These are phyloP conservation scores for Marronus borbonicus DNA, from an alignment of 2,888 invertebrate genomes.

Conservation along the genomic window DNA sequence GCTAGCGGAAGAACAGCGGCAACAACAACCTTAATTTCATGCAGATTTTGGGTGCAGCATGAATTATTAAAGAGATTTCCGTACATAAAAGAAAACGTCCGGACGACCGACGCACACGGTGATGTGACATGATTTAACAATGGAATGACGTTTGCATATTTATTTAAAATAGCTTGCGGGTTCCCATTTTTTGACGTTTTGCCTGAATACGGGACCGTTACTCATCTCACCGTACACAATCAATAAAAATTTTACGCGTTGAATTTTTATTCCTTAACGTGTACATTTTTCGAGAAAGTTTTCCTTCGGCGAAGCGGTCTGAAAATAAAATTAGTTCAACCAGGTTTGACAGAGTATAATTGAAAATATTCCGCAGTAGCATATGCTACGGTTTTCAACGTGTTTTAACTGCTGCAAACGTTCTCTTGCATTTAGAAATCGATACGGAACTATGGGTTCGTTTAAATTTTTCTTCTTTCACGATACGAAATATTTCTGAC, in stretches of 20 bases:
- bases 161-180: slow-evolving; percentile 39
- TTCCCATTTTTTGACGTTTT: slow-evolving; percentile 33
- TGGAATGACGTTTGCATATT: slow-evolving; percentile 46
- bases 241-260: slow-evolving; percentile 12
- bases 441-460: too few species aligned
- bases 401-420: too few species aligned
- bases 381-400: too few species aligned
- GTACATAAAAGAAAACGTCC: slow-evolving; percentile 37
- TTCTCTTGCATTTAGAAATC: too few species aligned
- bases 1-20: slow-evolving; percentile 37
- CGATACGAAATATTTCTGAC: too few species aligned
- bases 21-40: slow-evolving; percentile 48
- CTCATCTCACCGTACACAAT: slow-evolving; percentile 13
- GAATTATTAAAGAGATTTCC: slow-evolving; percentile 47
- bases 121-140: slow-evolving; percentile 47
- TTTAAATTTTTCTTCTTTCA: too few species aligned
- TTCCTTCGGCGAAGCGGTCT: too few species aligned
- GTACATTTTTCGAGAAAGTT: too few species aligned
- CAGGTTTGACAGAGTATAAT: too few species aligned
- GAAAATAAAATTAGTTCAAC: too few species aligned
- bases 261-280: slow-evolving; percentile 21
- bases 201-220: slow-evolving; percentile 6
- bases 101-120: slow-evolving; percentile 30
- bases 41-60: slow-evolving; percentile 49
- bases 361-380: too few species aligned